These are phyloP conservation scores for Oxyura jamaicensis DNA, from an alignment of 2,113 vertebrate species.

Conservation along the genomic window DNA sequence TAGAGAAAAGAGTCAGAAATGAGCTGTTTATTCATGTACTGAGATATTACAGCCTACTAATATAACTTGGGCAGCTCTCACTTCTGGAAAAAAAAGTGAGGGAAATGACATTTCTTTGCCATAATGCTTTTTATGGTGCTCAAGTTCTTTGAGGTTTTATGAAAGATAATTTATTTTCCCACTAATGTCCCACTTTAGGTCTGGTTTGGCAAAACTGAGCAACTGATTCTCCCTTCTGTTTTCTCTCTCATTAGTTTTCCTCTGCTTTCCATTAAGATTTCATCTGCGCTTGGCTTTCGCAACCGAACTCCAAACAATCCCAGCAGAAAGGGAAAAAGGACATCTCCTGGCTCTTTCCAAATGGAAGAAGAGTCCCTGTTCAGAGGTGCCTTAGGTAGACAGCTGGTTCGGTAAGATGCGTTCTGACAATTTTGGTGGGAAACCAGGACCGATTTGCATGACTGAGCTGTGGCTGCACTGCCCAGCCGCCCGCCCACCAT, in stretches of 20 bases:
- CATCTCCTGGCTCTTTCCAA: not conserved
- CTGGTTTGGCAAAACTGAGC: not conserved
- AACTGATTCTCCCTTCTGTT: not conserved
- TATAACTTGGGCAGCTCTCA: not conserved
- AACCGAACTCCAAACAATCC: accelerated
- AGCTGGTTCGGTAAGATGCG: too few species aligned
- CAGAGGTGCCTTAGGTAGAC: not conserved
- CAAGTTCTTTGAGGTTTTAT: not conserved
- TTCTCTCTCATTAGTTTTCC: not conserved
- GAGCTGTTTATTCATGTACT: not conserved
- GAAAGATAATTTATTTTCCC: not conserved
- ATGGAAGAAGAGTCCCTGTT: not conserved
- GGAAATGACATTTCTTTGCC: not conserved
- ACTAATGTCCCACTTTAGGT: not conserved
- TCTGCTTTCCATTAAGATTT: not conserved
- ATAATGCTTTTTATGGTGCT: not conserved
- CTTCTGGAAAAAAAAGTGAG: not conserved
- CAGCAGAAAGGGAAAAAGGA: not conserved
- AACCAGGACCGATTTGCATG: accelerated
- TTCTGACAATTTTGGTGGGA: accelerated
- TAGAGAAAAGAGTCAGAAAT: not conserved
- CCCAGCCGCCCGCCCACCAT: accelerated
- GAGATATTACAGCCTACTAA: not conserved
- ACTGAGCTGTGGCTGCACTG: accelerated
- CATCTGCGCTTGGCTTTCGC: not conserved